These are phyloP conservation scores for Sturnus vulgaris DNA, from an alignment of 2,113 vertebrate species.

Conservation along the genomic window DNA sequence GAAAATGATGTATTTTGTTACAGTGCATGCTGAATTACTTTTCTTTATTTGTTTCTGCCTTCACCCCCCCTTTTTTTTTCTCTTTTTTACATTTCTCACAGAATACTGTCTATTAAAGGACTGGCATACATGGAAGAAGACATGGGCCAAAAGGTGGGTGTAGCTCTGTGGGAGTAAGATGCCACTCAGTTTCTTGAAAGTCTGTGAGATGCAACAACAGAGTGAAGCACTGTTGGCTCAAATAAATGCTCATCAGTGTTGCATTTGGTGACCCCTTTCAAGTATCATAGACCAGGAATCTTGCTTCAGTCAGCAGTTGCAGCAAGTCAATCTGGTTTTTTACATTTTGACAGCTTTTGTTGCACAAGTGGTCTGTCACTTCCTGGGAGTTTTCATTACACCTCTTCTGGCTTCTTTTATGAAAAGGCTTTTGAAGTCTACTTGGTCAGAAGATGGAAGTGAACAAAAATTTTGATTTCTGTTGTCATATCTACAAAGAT, in stretches of 20 bases:
- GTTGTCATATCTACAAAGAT: background rate
- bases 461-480: background rate
- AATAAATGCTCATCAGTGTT: background rate
- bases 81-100: background rate
- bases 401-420: background rate
- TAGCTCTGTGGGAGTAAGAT: background rate
- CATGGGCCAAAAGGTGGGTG: background rate
- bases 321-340: background rate
- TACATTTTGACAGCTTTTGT: background rate
- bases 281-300: background rate
- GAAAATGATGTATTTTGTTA: background rate
- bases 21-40: background rate
- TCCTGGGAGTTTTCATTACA: background rate
- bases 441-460: background rate
- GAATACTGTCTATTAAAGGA: background rate
- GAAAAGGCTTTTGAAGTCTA: background rate
- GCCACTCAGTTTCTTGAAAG: background rate
- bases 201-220: background rate
- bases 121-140: background rate
- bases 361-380: background rate
- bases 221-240: background rate
- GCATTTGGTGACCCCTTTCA: background rate
- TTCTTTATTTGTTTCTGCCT: background rate
- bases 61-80: background rate
- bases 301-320: background rate